Conservation (phyloP, 2,888 invertebrate genomes). For the Acleris holmiana region DNA sequence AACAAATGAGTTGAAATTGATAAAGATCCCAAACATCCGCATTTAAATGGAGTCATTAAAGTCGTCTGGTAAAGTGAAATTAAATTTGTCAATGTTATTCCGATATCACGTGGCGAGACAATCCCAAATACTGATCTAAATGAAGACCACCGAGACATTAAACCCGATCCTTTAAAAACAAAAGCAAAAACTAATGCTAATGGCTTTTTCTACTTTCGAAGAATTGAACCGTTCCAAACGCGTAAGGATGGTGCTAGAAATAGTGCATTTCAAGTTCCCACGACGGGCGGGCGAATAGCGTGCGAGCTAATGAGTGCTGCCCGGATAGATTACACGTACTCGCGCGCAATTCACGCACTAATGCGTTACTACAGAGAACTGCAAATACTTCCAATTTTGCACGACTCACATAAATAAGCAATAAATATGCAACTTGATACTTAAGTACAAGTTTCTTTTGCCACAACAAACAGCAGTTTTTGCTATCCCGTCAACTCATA, state of each 20-base stretch:
- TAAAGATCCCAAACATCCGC: conserved; percentile 16
- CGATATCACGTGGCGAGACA: conserved; percentile 43
- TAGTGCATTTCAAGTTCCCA: conserved; percentile 62
- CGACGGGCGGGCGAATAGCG: conserved; percentile 60
- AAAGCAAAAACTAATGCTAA: conserved; percentile 43
- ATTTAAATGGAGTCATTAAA: neutral
- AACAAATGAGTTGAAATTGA: neutral
- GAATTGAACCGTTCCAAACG: conserved; percentile 51
- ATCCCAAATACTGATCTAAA: conserved; percentile 57
- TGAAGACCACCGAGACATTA: conserved; percentile 56
- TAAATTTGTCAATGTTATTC: conserved; percentile 44
- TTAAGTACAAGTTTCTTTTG: conserved; percentile 16
- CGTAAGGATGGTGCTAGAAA: conserved; percentile 54
- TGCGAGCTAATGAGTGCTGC: conserved; percentile 66
- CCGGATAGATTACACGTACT: conserved; percentile 71
- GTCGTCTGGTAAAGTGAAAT: conserved; percentile 3
- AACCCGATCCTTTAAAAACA: conserved; percentile 50
- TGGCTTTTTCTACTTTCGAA: conserved; percentile 40
- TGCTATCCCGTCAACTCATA: conserved; percentile 9
- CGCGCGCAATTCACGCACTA: conserved; percentile 72
- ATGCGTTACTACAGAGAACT: conserved; percentile 65
- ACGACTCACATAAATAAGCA: conserved; percentile 42
- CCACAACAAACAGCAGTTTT: conserved; percentile 29
- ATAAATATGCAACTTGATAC: conserved; percentile 30
- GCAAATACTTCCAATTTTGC: conserved; percentile 66